phyloP scores from a whole-genome alignment of 2,113 vertebrate genomes.

The Myotis lucifugus region DNA sequence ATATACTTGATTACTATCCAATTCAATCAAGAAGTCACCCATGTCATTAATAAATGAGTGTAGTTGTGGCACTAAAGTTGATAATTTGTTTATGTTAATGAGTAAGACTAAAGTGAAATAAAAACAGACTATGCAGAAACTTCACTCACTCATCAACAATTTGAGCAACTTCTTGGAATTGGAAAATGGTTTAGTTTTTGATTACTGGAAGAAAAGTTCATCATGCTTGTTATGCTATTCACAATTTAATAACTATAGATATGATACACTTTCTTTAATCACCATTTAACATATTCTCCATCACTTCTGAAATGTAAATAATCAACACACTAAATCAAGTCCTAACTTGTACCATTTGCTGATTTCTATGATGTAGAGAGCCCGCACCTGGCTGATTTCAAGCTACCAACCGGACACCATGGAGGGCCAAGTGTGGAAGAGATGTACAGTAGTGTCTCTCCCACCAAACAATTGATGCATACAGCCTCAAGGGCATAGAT shows the following conservation, averaged over 20 bases:
- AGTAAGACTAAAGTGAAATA: slow-evolving; percentile 9
- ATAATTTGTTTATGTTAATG: background rate
- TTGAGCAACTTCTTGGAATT: background rate
- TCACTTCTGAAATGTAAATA: slow-evolving; percentile 40
- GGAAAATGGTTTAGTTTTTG: background rate
- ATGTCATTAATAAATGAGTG: background rate
- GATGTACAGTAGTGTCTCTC: background rate
- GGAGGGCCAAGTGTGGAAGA: background rate
- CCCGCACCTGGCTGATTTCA: slow-evolving; percentile 20
- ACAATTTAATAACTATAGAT: slow-evolving; percentile 27
- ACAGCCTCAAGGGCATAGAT: background rate
- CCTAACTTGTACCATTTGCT: slow-evolving; percentile 36
- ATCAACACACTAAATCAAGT: slow-evolving; percentile 26
- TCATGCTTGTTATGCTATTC: background rate
- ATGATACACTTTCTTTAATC: background rate
- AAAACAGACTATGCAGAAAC: background rate
- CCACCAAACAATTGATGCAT: background rate
- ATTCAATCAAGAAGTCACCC: background rate
- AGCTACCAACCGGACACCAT: background rate
- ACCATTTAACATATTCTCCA: slow-evolving; percentile 48
- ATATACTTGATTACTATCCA: background rate
- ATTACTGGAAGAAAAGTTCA: background rate
- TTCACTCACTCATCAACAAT: background rate
- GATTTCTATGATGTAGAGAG: background rate
- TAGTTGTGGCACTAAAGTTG: background rate